Evolutionary conservation across 2,888 invertebrate species (phyloP).

Genomic region (Aphodius granarius): DNA sequence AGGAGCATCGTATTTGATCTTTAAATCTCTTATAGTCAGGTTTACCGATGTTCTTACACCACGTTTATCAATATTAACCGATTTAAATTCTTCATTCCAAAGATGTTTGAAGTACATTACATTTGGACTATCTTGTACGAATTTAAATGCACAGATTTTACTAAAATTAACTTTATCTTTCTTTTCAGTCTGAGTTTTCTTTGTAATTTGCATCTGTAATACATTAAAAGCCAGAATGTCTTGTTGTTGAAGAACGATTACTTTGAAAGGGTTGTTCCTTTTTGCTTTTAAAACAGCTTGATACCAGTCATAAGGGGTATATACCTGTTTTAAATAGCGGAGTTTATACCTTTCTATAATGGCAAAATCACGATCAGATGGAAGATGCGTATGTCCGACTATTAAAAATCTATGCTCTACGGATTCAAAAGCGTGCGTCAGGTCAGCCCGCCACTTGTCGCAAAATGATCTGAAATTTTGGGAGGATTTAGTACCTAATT

Average conservation of each 20-base stretch:
- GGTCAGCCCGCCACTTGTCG: no score
- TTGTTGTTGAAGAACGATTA: slow-evolving; percentile 14
- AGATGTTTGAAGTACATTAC: not conserved
- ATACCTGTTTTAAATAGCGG: slow-evolving; percentile 12
- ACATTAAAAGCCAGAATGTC: not conserved
- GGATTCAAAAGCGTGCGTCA: no score
- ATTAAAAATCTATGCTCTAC: slow-evolving; percentile 17
- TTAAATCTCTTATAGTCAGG: no score
- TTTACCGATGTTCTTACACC: not conserved
- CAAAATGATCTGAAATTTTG: no score
- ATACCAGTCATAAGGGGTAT: no score
- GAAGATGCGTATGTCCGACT: slow-evolving; percentile 18
- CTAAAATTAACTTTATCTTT: slow-evolving; percentile 7
- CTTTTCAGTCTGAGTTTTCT: not conserved
- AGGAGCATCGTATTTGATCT: no score
- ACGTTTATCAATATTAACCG: not conserved
- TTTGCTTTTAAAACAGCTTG: slow-evolving; percentile 16
- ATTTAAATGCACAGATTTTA: slow-evolving; percentile 16
- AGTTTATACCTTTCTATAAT: slow-evolving; percentile 18
- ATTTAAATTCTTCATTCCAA: slow-evolving; percentile 6
- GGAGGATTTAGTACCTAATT: no score
- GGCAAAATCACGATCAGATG: slow-evolving; percentile 19
- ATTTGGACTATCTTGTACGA: slow-evolving; percentile 9
- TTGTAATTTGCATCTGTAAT: slow-evolving; percentile 5
- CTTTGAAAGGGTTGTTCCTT: slow-evolving; percentile 15